Evolutionary conservation across 1,140 invertebrate species (phyloP), one percentile per base, ranked within the genome.

Genomic region (Zelostemma sp.): DNA sequence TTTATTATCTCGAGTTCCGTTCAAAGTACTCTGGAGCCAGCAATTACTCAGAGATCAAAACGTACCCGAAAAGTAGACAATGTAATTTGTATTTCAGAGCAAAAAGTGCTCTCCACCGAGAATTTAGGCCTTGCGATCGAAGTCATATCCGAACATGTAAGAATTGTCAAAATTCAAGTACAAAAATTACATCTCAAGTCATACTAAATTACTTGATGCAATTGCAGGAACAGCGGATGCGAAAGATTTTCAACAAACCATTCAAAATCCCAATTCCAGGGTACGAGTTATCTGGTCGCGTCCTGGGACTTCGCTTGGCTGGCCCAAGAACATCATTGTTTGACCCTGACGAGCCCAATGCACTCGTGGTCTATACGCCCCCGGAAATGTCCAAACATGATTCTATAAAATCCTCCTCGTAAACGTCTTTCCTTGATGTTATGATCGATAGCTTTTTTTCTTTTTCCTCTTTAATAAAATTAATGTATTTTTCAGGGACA

Each of bases 201-300:
- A 19, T 17, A 45, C 21, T 58, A 57, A 57, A 41, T 18, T 53
- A 35, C 8, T 35, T 35, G 33, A 28, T 4, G 25, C 25, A 8
- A 28, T 77, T 84, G 33, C 81, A 95, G 90, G 93, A 95, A 85
- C 87, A 87, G 43, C 82, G 94, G 11, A 97, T 99, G 58, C 89
- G 89, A 59, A 91, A 92, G 73, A 90, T 97, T 64, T 78, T 98
- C 0, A 91, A 88, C n/a, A 93, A 92, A 77, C 95, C 96, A 4
- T 99, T 99, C 78, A 95, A 95, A 87, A 93, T 98, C 45, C 97
- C 98, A 3, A 94, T 99, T 62, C 91, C 93, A 11, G 97, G 97
- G 75, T 99, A 99, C 86, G 87, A 91, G 35, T 87, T 89, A 0
- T 90, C 90, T 25, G 91, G 89, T 75, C 89, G 92, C 77, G 89